Evolutionary conservation across 2,888 invertebrate genomes (phyloP).

Genomic region (Muscina levida): DNA sequence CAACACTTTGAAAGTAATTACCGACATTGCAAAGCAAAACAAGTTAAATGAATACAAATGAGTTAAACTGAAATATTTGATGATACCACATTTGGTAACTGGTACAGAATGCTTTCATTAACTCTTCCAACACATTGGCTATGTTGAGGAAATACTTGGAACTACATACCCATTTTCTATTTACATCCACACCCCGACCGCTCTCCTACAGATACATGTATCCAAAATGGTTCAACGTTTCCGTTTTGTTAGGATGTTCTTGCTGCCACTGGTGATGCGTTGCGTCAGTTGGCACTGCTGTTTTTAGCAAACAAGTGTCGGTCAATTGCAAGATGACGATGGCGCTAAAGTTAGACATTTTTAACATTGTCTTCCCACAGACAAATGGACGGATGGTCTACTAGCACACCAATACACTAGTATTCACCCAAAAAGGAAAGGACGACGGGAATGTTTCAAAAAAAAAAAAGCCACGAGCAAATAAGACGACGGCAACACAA

Average conservation of each 20-base stretch:
- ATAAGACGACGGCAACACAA: slow-evolving; percentile 29
- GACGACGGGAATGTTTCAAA: neutral
- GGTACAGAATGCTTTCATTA: slow-evolving; percentile 11
- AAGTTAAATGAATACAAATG: too few species aligned
- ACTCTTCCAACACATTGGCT: slow-evolving; percentile 22
- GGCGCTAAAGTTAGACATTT: slow-evolving; percentile 26
- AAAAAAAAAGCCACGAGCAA: neutral
- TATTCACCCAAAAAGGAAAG: neutral
- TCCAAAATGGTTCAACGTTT: neutral
- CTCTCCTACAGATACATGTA: too few species aligned
- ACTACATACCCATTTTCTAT: neutral
- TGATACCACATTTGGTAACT: neutral
- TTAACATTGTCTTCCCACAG: slow-evolving; percentile 18
- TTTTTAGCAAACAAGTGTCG: slow-evolving; percentile 48
- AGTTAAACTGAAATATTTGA: too few species aligned
- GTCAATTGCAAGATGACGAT: slow-evolving; percentile 49
- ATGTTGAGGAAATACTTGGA: slow-evolving; percentile 4
- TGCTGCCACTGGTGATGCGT: too few species aligned
- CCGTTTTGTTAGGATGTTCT: neutral
- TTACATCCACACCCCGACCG: neutral
- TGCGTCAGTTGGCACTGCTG: slow-evolving; percentile 45
- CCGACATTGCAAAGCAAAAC: neutral
- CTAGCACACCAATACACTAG: slow-evolving; percentile 30
- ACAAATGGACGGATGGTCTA: neutral
- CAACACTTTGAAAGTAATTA: too few species aligned